A percentile compares a stretch with the other conserved stretches of the same genome.
phyloP scores from a whole-genome alignment of 2,113 vertebrate species.

The Pholis gunnellus region DNA sequence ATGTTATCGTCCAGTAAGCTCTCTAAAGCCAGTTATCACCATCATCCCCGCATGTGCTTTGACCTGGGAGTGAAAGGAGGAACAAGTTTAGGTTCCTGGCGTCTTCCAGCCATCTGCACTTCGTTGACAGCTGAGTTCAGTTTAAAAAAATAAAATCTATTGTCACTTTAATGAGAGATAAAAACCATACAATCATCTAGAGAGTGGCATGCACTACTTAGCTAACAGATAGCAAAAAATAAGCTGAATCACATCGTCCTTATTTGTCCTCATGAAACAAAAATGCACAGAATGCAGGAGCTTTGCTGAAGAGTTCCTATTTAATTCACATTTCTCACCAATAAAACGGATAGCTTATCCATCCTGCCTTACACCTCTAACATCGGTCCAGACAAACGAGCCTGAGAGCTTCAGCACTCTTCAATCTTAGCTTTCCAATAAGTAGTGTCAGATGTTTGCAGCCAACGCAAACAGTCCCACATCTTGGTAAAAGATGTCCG shows the following conservation, averaged over 20 bases:
- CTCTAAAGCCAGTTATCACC: slow-evolving; percentile 28
- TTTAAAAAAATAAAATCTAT: background rate
- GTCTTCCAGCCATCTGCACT: slow-evolving; percentile 1
- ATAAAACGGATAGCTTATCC: slow-evolving; percentile 4
- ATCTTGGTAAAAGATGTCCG: background rate
- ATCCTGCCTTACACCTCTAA: background rate
- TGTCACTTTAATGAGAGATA: background rate
- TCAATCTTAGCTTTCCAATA: background rate
- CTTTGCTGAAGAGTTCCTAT: slow-evolving; percentile 6
- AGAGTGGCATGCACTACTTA: background rate
- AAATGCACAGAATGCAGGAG: slow-evolving; percentile 14
- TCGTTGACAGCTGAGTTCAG: background rate
- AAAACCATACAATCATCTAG: background rate
- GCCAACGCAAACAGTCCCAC: background rate
- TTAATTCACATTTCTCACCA: background rate
- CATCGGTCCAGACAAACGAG: background rate
- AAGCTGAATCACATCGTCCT: background rate
- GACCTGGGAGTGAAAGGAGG: slow-evolving; percentile 15
- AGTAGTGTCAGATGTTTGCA: background rate
- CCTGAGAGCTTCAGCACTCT: background rate
- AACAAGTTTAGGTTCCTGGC: background rate
- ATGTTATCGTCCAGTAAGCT: slow-evolving; percentile 43
- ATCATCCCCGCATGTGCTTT: background rate
- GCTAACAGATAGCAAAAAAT: background rate
- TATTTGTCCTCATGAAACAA: background rate